phyloP scores from a whole-genome alignment of 2,888 invertebrate genomes.

The Ceratothoa steindachneri region DNA sequence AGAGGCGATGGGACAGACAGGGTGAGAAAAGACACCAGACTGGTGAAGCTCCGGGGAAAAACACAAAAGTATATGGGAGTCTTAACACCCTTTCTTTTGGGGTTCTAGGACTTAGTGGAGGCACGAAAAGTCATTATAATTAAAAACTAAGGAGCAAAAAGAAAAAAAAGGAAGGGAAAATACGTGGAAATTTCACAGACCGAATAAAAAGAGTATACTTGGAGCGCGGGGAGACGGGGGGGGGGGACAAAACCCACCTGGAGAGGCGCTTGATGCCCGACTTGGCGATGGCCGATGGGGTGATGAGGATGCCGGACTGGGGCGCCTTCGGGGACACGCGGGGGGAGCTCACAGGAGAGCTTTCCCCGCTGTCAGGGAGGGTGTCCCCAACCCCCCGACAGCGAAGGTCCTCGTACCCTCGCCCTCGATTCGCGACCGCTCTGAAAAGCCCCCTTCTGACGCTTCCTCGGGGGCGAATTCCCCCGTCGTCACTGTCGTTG shows the following conservation, averaged over 20 bases:
- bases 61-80: no score
- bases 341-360: constrained; percentile 15
- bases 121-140: no score
- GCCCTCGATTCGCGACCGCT: constrained; percentile 28
- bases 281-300: constrained; percentile 32
- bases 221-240: no score
- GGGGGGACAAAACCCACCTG: no score
- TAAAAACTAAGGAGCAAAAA: background rate
- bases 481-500: background rate
- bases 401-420: constrained; percentile 36
- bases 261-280: constrained; percentile 33
- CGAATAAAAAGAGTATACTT: background rate
- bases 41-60: no score
- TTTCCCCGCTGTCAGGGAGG: constrained; percentile 26
- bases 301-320: constrained; percentile 32
- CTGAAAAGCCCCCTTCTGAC: constrained; percentile 21
- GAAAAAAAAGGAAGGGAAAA: background rate
- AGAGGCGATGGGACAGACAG: no score
- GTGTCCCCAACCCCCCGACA: constrained; percentile 26
- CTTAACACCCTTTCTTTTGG: no score
- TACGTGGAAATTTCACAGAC: background rate
- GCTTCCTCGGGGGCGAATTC: background rate
- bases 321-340: constrained; percentile 9
- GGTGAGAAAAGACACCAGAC: no score
- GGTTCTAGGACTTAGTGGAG: no score